Percentiles rank a stretch among this genome's conserved stretches.
These are phyloP conservation scores for Tetraneura akinire DNA, from an alignment of 1,140 invertebrate species.

Conservation along the genomic window DNA sequence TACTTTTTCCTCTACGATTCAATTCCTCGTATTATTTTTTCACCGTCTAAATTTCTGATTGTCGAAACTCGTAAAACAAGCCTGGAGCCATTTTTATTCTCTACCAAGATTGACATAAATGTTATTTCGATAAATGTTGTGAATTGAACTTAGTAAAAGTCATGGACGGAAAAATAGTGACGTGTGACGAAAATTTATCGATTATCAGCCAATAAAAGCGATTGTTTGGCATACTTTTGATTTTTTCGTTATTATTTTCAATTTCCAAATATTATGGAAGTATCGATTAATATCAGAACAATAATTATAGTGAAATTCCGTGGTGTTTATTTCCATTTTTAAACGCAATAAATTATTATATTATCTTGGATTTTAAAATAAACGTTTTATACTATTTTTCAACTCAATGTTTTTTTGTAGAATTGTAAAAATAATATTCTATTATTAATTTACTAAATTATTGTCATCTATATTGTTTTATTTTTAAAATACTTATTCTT, in stretches of 20 bases:
- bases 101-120: neutral
- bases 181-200: neutral
- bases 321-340: neutral
- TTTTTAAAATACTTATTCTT: too few species aligned
- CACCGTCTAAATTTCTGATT: neutral
- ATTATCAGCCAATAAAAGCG: neutral
- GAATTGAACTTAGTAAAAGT: neutral
- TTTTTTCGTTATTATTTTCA: neutral
- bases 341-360: neutral
- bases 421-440: too few species aligned
- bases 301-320: neutral
- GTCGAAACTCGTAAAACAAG: neutral
- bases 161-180: neutral
- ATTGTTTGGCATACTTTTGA: neutral
- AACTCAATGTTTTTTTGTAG: too few species aligned
- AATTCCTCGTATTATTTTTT: neutral
- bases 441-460: too few species aligned
- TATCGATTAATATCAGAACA: neutral
- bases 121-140: neutral
- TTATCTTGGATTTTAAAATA: too few species aligned
- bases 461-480: too few species aligned
- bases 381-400: too few species aligned
- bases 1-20: neutral
- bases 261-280: neutral
- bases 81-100: neutral